Evolutionary conservation across 30 jellyfish, hydroid and myxozoan genomes (phyloP).

Genomic region (Euphysa ruthae): DNA sequence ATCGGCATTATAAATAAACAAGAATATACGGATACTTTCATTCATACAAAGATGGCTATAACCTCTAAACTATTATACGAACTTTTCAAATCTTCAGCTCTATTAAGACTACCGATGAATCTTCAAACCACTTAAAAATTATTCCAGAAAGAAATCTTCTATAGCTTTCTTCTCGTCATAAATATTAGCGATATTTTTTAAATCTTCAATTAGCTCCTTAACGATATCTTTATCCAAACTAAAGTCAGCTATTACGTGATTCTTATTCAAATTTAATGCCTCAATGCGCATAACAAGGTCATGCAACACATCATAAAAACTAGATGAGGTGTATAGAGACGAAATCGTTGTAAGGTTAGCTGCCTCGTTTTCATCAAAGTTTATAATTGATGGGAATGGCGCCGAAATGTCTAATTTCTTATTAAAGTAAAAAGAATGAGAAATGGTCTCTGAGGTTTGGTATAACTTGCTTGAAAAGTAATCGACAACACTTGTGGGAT

Average conservation of each 20-base stretch:
- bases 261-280: constrained; percentile 12
- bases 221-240: constrained; percentile 55
- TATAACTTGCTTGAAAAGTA: constrained; percentile 6
- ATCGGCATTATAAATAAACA: too few relatives aligned
- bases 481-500: constrained; percentile 18
- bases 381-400: constrained; percentile 14
- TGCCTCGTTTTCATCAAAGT: background rate
- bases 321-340: constrained; percentile 34
- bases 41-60: too few relatives aligned
- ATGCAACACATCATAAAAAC: constrained; percentile 27
- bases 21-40: too few relatives aligned
- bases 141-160: too few relatives aligned
- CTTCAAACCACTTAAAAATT: too few relatives aligned
- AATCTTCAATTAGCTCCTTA: constrained; percentile 45
- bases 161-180: too few relatives aligned
- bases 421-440: constrained; percentile 29
- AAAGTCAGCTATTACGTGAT: constrained; percentile 12
- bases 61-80: too few relatives aligned
- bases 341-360: constrained; percentile 34
- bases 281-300: constrained; percentile 33
- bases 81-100: too few relatives aligned
- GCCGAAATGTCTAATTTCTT: background rate
- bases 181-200: constrained; percentile 7
- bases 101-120: too few relatives aligned
- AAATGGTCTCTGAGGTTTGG: constrained; percentile 9